Base-by-base conservation (phyloP, 2,797 vertebrate species). In the Gouania willdenowi region DNA sequence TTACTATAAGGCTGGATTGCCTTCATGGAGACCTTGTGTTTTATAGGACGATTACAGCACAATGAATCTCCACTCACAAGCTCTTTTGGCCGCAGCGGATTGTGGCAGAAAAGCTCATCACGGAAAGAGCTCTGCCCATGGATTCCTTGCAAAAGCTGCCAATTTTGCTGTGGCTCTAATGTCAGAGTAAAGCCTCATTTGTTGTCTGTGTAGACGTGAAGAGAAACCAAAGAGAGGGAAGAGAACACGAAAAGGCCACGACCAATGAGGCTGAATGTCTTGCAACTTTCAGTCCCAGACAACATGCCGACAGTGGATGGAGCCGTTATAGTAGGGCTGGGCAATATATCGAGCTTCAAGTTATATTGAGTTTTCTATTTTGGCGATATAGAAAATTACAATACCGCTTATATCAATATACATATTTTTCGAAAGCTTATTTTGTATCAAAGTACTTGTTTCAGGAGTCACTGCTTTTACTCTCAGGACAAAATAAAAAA, bases 31-130 rank as follows among this genome's bases (percentile, higher is more conserved):
- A 51, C 31, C 39, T 23, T 4, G 40, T 60, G 60, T 62, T 70
- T 62, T 38, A 35, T 24, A 6, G 36, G 49, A 28, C 14, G 68
- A 85, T 81, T 82, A 75, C 54, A 0, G 48, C 16, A 1, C 36
- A 19, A 67, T 66, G 53, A 72, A 73, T 72, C 62, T 59, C 54
- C 52, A 57, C 65, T 67, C 41, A 7, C 9, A 25, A 68, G 34
- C 56, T 63, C 42, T 41, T 66, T 55, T 33, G 54, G 55, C 52
- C 60, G 45, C 39, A 23, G 20, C 1, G 39, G 49, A 62, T 25
- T 51, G 59, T 15, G 32, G 49, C 41, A 47, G 57, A 68, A 60
- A 74, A 76, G 56, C 67, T 56, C 58, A 52, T 76, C 53, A 30
- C 39, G 48, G 40, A 28, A 48, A 67, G n/a, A n/a, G 50, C 6